These are phyloP conservation scores for Dicrostonyx torquatus DNA, from an alignment of 2,797 vertebrate species.

Conservation along the genomic window DNA sequence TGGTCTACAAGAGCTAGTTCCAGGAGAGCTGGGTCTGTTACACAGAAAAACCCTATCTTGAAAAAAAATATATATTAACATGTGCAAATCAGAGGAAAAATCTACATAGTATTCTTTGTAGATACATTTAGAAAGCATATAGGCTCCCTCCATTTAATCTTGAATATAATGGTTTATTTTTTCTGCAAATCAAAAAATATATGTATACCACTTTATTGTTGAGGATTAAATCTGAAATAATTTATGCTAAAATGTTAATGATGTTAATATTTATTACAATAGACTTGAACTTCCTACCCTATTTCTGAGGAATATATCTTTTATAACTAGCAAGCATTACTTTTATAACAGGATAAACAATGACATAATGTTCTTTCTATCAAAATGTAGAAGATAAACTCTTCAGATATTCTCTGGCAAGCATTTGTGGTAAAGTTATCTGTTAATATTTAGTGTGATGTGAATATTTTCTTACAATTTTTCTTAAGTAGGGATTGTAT, in stretches of 20 bases:
- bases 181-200: not conserved
- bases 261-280: conserved; percentile 1
- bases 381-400: conserved; percentile 23
- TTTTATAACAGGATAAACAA: conserved; percentile 26
- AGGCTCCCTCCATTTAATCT: not conserved
- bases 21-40: too few species aligned
- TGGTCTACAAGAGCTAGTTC: too few species aligned
- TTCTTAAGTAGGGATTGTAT: not conserved
- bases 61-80: too few species aligned
- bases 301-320: not conserved
- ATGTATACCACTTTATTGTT: not conserved
- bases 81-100: conserved; percentile 20
- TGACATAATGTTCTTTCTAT: not conserved
- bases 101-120: not conserved
- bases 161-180: not conserved
- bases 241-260: not conserved
- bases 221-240: conserved; percentile 9
- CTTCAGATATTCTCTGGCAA: not conserved
- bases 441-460: conserved; percentile 18
- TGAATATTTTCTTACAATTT: not conserved
- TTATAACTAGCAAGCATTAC: not conserved
- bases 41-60: too few species aligned
- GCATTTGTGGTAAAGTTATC: not conserved
- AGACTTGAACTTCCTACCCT: not conserved
- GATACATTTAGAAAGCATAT: not conserved